Evolutionary conservation across 2,888 invertebrate genomes (phyloP), one percentile per base, ranked within the genome.

Genomic region (Plagodis dolabraria): DNA sequence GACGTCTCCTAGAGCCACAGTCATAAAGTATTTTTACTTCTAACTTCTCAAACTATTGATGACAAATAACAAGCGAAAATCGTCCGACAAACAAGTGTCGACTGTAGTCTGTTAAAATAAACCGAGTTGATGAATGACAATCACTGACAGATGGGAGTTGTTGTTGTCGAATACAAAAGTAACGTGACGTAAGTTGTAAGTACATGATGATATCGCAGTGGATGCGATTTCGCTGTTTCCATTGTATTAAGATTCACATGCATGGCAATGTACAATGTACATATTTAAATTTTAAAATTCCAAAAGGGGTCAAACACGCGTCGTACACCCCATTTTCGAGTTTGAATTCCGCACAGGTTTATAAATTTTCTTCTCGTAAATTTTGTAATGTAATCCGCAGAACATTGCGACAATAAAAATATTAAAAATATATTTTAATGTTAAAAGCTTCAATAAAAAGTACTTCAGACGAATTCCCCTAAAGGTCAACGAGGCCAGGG

Each of bases 101-200:
- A 53, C 42, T 54, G 36, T 55, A 53, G 42, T 54, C 36, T 5
- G 47, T 49, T 48, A 46, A 51, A 53, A 53, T 57, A 48, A 46
- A 55, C 36, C 5, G 42, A 53, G 10, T 34, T 22, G 60, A 40
- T 51, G 60, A 53, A 36, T 48, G 56, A 60, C 60, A 48, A 43
- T 33, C 44, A 38, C 54, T 47, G 52, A 52, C 47, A 44, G 48
- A 47, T 22, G 34, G 7, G 22, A 52, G 60, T 52, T 55, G 56
- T 60, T 60, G 60, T 60, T 48, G 51, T 55, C 44, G 40, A 36
- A 42, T 22, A 59, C 59, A 59, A 58, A 53, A 48, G 48, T 44
- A 35, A 48, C 33, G 42, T 53, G 53, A 58, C 49, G 49, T 51
- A 60, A 43, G 33, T 53, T 49, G 6, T 44, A 36, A 40, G 9